A percentile compares a stretch with the other conserved stretches of the same genome.
phyloP scores from a whole-genome alignment of 2,797 vertebrate genomes.

The Scarus forsteni region DNA sequence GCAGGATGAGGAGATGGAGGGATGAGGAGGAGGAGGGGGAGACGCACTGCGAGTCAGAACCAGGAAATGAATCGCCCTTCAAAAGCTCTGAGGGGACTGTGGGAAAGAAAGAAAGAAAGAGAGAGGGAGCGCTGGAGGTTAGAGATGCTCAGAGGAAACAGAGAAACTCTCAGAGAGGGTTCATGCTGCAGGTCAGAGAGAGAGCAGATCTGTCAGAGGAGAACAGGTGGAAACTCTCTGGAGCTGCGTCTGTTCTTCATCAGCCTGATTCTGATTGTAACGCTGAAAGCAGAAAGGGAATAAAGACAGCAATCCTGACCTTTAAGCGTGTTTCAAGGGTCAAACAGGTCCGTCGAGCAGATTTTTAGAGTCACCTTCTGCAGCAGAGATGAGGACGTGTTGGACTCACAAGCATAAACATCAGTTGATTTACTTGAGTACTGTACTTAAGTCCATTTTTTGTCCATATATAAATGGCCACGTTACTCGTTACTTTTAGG shows the following conservation, averaged over 20 bases:
- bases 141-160: slow-evolving; percentile 28
- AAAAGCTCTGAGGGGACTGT: slow-evolving; percentile 29
- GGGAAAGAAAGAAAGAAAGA: slow-evolving; percentile 12
- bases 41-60: slow-evolving; percentile 23
- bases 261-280: background rate
- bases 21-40: background rate
- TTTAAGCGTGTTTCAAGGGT: too few relatives aligned
- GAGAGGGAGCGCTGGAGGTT: slow-evolving; percentile 2
- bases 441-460: too few relatives aligned
- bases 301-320: too few relatives aligned
- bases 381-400: too few relatives aligned
- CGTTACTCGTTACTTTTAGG: too few relatives aligned
- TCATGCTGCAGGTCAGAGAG: slow-evolving; percentile 30
- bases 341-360: too few relatives aligned
- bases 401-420: too few relatives aligned
- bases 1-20: slow-evolving; percentile 33
- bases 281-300: too few relatives aligned
- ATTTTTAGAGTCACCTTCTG: too few relatives aligned
- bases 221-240: background rate
- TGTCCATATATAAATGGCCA: too few relatives aligned
- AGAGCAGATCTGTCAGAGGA: slow-evolving; percentile 6
- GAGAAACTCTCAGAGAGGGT: slow-evolving; percentile 22
- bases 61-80: slow-evolving; percentile 44
- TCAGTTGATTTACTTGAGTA: too few relatives aligned
- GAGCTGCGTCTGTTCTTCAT: background rate